Evolutionary conservation across 2,113 vertebrate genomes (phyloP).

Genomic region (Ophthalmolycus amberensis): DNA sequence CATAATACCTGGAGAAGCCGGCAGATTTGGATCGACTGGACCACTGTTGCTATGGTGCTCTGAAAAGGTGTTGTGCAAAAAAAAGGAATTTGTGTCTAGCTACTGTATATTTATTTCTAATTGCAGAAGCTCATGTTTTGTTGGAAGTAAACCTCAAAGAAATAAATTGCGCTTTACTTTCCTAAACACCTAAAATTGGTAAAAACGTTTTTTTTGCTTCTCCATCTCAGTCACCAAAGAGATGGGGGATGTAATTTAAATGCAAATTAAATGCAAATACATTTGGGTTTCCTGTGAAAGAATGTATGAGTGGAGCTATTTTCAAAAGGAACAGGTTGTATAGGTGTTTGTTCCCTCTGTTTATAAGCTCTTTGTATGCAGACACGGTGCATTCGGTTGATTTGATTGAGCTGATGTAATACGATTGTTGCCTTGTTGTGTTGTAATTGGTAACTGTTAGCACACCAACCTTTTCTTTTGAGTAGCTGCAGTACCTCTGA

Average conservation of each 20-base stretch:
- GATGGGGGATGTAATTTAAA: conserved; percentile 31
- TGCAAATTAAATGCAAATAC: conserved; percentile 42
- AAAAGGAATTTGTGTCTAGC: not conserved
- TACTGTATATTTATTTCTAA: conserved; percentile 10
- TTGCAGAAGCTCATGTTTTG: conserved; percentile 1
- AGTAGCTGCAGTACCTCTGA: not conserved
- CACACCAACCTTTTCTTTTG: not conserved
- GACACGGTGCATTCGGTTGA: not conserved
- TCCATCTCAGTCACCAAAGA: conserved; percentile 12
- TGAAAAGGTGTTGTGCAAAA: not conserved
- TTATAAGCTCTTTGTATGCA: conserved; percentile 32
- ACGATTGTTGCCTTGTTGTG: not conserved
- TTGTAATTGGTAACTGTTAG: conserved; percentile 4
- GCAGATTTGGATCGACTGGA: conserved; percentile 7
- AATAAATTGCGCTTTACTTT: not conserved
- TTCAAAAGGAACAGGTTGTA: conserved; percentile 19
- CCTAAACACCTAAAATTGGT: not conserved
- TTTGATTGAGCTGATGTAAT: conserved; percentile 35
- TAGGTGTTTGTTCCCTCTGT: conserved; percentile 20
- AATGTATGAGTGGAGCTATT: conserved; percentile 10
- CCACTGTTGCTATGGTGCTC: conserved; percentile 42
- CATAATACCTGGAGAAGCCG: not conserved
- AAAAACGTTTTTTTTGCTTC: not conserved
- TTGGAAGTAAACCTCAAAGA: not conserved
- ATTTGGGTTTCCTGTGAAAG: conserved; percentile 8